Evolutionary conservation across 2,888 invertebrate species (phyloP).

Genomic region (Noctua janthe): DNA sequence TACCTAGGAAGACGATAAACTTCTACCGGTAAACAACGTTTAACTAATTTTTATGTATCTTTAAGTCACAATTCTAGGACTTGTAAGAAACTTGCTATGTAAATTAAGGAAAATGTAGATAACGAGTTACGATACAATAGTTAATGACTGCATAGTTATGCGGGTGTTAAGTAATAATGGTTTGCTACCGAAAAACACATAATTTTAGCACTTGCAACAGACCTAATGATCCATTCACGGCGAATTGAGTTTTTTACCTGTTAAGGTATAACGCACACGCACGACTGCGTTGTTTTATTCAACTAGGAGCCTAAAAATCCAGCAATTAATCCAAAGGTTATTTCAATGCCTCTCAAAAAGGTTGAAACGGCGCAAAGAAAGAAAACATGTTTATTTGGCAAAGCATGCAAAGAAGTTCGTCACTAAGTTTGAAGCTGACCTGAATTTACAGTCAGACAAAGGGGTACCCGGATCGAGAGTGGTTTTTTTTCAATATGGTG

Average conservation of each 20-base stretch:
- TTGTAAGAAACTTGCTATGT: background rate
- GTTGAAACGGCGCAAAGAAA: background rate
- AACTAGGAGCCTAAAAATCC: background rate
- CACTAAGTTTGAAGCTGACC: background rate
- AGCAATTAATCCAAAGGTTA: background rate
- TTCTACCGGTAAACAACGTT: no score
- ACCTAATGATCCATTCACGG: conserved; percentile 61
- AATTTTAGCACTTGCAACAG: conserved; percentile 62
- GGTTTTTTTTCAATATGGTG: conserved; percentile 14
- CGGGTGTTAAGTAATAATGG: conserved; percentile 58
- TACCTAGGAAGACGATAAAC: no score
- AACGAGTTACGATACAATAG: conserved; percentile 49
- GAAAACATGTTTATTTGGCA: no score
- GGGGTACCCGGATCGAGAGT: background rate
- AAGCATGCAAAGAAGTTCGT: background rate
- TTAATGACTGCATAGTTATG: conserved; percentile 38
- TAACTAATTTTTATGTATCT: background rate
- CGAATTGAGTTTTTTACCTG: conserved; percentile 39
- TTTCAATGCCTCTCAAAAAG: background rate
- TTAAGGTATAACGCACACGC: conserved; percentile 41
- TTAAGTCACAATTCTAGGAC: background rate
- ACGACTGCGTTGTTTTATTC: background rate
- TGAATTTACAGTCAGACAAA: background rate
- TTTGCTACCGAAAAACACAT: conserved; percentile 46
- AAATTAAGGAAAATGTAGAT: conserved; percentile 41